phyloP scores from a whole-genome alignment of 1,140 invertebrate species.

The Zaprionus camerounensis region DNA sequence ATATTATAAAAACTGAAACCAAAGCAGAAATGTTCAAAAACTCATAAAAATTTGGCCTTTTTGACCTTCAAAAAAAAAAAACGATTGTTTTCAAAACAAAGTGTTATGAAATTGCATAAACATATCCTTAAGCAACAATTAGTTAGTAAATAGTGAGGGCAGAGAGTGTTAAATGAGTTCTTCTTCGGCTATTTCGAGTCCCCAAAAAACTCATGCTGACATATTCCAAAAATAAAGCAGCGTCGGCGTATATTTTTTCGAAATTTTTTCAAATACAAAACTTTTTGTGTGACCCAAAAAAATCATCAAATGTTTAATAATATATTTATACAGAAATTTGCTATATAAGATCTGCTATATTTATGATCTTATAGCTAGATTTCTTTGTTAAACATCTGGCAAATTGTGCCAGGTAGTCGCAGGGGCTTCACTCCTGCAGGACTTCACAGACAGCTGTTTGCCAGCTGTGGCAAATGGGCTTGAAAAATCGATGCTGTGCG shows the following conservation, averaged over 20 bases:
- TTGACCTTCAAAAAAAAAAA: slow-evolving; percentile 34
- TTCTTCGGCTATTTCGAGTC: background rate
- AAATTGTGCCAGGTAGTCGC: background rate
- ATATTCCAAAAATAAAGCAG: slow-evolving; percentile 1
- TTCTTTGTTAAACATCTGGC: background rate
- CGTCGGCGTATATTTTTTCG: background rate
- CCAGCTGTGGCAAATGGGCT: slow-evolving; percentile 1
- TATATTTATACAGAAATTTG: background rate
- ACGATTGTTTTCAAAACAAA: background rate
- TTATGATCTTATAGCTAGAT: background rate
- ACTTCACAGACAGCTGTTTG: background rate
- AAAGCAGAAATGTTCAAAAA: background rate
- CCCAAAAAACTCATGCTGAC: background rate
- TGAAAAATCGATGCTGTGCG: slow-evolving; percentile 34
- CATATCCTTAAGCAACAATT: background rate
- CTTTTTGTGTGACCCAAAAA: background rate
- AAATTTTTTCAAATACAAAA: background rate
- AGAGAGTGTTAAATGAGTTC: background rate
- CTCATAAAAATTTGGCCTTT: slow-evolving; percentile 13
- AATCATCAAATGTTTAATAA: background rate
- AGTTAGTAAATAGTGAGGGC: background rate
- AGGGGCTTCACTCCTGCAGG: background rate
- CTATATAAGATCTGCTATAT: background rate
- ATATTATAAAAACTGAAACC: background rate
- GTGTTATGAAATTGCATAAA: background rate